phyloP scores from a whole-genome alignment of 1,140 invertebrate species.

The Panulirus ornatus region DNA sequence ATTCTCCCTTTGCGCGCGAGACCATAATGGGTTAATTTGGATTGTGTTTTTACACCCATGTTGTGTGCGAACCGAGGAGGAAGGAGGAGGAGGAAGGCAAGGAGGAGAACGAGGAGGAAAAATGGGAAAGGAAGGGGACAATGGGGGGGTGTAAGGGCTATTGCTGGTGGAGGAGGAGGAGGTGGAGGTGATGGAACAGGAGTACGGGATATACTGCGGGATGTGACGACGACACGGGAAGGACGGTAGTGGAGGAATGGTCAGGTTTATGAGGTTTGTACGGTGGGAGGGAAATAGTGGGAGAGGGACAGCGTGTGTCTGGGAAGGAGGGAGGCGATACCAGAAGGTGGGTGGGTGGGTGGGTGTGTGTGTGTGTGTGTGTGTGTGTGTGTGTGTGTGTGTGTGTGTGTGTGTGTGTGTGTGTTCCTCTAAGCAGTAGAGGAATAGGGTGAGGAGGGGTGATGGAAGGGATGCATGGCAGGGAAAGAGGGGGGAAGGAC shows the following conservation, averaged over 20 bases:
- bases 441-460: no score
- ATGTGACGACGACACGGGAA: background rate
- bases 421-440: no score
- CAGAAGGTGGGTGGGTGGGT: background rate
- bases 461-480: no score
- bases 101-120: background rate
- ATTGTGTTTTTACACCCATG: background rate
- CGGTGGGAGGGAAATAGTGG: background rate
- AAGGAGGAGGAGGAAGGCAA: background rate
- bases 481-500: background rate
- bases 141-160: background rate
- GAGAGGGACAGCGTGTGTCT: background rate
- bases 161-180: background rate
- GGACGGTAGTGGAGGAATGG: background rate
- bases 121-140: background rate
- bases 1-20: background rate
- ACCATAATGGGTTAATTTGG: conserved; percentile 41
- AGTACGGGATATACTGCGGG: background rate
- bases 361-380: no score
- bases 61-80: background rate
- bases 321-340: background rate
- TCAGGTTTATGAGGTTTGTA: no score
- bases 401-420: no score
- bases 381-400: no score
- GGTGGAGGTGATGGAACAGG: background rate